These are phyloP conservation scores for Lacanobia wlatinum DNA, from an alignment of 2,888 invertebrate genomes.

Conservation along the genomic window DNA sequence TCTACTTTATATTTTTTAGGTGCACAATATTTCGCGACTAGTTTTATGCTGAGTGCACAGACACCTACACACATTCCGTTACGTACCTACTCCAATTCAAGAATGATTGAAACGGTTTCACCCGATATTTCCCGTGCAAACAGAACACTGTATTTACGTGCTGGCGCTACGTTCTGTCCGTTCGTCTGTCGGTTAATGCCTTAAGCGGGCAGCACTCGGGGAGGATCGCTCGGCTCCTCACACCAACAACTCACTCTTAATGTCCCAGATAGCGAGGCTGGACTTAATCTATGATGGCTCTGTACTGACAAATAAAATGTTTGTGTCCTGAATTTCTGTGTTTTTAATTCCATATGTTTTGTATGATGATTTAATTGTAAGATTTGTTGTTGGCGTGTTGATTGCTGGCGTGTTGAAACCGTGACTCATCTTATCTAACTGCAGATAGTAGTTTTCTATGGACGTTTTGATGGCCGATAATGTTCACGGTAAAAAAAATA, in stretches of 20 bases:
- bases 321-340: background rate
- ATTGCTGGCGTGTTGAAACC: too few species aligned
- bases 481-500: background rate
- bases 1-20: background rate
- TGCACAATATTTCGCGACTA: background rate
- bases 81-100: background rate
- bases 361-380: background rate
- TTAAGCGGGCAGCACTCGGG: slow-evolving; percentile 2
- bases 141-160: background rate
- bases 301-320: slow-evolving; percentile 23
- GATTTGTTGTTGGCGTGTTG: too few species aligned
- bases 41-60: background rate
- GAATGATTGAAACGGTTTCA: slow-evolving; percentile 7
- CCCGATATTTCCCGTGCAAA: background rate
- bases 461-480: background rate
- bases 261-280: slow-evolving; percentile 41
- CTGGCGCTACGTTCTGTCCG: background rate
- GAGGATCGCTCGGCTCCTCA: slow-evolving; percentile 10
- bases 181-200: slow-evolving; percentile 19
- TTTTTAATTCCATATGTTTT: background rate
- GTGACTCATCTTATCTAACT: background rate
- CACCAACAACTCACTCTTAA: slow-evolving; percentile 44
- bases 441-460: background rate
- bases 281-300: slow-evolving; percentile 26
- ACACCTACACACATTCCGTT: background rate